Conservation (phyloP, 2,113 vertebrate species). For the Salvelinus sp. region DNA sequence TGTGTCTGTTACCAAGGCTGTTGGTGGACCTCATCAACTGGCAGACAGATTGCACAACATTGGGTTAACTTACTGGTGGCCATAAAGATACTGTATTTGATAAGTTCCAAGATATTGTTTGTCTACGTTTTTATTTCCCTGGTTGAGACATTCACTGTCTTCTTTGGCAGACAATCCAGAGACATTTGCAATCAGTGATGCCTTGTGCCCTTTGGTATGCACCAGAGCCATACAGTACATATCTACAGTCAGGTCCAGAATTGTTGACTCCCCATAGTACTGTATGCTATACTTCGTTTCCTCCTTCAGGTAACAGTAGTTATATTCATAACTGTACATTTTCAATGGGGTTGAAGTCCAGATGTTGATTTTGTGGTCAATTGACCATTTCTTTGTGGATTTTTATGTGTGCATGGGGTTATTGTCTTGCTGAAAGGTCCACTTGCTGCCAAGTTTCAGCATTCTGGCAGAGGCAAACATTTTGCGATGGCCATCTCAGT, state of each 20-base stretch:
- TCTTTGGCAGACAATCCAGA: not conserved
- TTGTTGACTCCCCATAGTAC: no score
- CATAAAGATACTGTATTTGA: constrained; percentile 3
- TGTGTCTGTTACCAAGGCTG: not conserved
- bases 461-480: no score
- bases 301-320: no score
- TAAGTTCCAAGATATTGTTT: not conserved
- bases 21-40: not conserved
- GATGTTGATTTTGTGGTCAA: no score
- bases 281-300: no score
- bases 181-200: not conserved
- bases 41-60: not conserved
- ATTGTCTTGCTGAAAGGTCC: no score
- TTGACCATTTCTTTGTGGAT: no score
- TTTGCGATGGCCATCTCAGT: no score
- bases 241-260: not conserved
- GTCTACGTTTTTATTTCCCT: not conserved
- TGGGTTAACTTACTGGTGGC: not conserved
- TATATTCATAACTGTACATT: no score
- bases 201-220: not conserved
- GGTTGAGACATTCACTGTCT: not conserved
- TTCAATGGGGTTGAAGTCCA: no score
- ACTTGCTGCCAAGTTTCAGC: no score
- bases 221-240: not conserved
- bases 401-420: no score